A percentile compares a stretch with the other conserved stretches of the same genome.
phyloP scores from a whole-genome alignment of 2,113 vertebrate species.

The Nymphicus hollandicus region DNA sequence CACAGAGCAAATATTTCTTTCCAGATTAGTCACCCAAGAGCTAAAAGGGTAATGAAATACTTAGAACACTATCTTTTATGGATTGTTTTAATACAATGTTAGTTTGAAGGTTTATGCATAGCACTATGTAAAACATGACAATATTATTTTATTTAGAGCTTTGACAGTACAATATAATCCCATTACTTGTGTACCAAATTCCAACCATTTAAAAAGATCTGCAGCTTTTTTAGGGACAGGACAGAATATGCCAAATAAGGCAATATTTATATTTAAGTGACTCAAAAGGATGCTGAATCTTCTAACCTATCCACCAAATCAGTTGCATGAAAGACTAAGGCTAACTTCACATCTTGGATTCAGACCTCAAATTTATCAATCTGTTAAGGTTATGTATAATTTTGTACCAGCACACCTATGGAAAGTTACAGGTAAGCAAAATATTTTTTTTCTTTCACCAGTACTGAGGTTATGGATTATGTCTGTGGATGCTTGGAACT shows the following conservation, averaged over 20 bases:
- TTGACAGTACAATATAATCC: not conserved
- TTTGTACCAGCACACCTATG: not conserved
- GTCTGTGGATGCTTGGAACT: not conserved
- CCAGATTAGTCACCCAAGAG: not conserved
- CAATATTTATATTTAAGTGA: not conserved
- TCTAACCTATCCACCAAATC: not conserved
- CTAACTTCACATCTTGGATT: not conserved
- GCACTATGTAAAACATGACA: not conserved
- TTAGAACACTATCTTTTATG: not conserved
- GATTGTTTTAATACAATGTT: not conserved
- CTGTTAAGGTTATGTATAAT: rapidly evolving
- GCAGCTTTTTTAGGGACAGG: not conserved
- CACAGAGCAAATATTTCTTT: not conserved
- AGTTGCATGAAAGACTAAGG: not conserved
- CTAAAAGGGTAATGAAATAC: not conserved
- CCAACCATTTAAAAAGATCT: not conserved
- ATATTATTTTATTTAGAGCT: not conserved
- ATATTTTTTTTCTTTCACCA: not conserved
- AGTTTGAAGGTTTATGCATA: not conserved
- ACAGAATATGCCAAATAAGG: not conserved
- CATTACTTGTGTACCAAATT: not conserved
- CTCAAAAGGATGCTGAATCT: not conserved
- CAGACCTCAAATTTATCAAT: not conserved
- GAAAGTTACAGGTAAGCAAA: not conserved
- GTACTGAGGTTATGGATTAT: not conserved